Evolutionary conservation across 2,888 invertebrate species (phyloP), one percentile per base, ranked within the genome.

Genomic region (Seira ritae): DNA sequence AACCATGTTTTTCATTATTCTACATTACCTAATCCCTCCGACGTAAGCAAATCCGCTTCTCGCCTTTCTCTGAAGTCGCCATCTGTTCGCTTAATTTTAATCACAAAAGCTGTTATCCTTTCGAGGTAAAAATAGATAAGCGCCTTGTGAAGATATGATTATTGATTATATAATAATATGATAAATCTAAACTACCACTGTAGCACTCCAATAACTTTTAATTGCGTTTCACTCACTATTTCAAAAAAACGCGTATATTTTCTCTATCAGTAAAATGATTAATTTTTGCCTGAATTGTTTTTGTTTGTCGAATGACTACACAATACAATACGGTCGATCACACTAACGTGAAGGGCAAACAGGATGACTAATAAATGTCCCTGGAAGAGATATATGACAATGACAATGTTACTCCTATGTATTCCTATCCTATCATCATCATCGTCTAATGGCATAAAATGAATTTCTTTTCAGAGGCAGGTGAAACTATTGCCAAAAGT

Each of bases 11-110:
- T 12, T 42, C 42, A 8, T 12, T 42, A 4, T 42, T 12, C 4
- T 8, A 10, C 3, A 60, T 60, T 60, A 60, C 60, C 60, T 60
- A 60, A 60, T 60, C 60, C 60, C 60, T n/a, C n/a, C 17, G 60
- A 15, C 60, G 60, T 4, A n/a, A 6, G n/a, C 60, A 60, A 60
- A 17, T 60, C 17, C n/a, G 17, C 3, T n/a, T 17, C 17, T 60
- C 17, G 3, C 60, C 17, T 60, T n/a, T 60, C 60, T 60, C 60
- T 60, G 17, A 10, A n/a, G 60, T n/a, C 60, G 60, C 60, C 60
- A 60, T 60, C 60, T 60, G 60, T 60, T 60, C 12, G 60, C 17
- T n/a, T 10, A n/a, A 42, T 12, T 42, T 12, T 8, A 42, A 42
- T 42, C 42, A 42, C 4, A 4, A 4, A 42, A 42, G 6, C 42